Conservation (phyloP, 2,888 invertebrate genomes). For the Drosophila tripunctata region DNA sequence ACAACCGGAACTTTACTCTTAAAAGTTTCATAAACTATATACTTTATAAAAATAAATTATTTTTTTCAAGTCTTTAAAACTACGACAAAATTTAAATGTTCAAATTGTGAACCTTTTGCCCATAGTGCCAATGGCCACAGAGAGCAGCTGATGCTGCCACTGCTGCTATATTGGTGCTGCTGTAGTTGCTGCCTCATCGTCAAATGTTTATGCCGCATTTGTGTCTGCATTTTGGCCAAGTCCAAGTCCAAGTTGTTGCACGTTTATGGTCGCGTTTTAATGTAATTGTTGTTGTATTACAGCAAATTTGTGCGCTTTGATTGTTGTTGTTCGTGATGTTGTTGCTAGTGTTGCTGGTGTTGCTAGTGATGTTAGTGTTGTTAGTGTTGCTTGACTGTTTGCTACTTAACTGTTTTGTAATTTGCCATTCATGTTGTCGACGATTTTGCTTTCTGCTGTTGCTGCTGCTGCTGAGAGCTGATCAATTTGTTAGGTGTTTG, state of each 20-base stretch:
- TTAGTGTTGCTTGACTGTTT: conserved; percentile 28
- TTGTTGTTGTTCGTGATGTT: conserved; percentile 64
- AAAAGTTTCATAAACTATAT: too few species aligned
- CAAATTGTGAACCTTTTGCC: too few species aligned
- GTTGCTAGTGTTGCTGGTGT: conserved; percentile 54
- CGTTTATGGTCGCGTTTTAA: conserved; percentile 80
- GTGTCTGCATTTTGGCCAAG: conserved; percentile 57
- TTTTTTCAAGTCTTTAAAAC: too few species aligned
- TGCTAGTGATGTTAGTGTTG: too few species aligned
- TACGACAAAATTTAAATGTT: too few species aligned
- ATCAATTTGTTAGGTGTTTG: conserved; percentile 66
- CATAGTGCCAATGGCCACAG: neutral
- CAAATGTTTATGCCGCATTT: conserved; percentile 59
- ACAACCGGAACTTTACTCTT: too few species aligned
- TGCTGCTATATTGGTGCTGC: neutral
- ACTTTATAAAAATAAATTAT: too few species aligned
- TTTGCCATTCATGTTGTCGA: conserved; percentile 78
- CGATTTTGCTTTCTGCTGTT: conserved; percentile 59
- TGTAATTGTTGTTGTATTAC: conserved; percentile 82
- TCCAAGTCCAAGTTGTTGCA: conserved; percentile 50
- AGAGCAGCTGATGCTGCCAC: neutral
- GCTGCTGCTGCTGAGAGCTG: conserved; percentile 53
- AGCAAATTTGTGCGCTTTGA: conserved; percentile 74
- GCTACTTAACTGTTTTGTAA: conserved; percentile 64
- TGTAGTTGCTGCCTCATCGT: conserved; percentile 45